Base-by-base conservation (phyloP, 2,797 vertebrate genomes). In the Dipus sagitta region DNA sequence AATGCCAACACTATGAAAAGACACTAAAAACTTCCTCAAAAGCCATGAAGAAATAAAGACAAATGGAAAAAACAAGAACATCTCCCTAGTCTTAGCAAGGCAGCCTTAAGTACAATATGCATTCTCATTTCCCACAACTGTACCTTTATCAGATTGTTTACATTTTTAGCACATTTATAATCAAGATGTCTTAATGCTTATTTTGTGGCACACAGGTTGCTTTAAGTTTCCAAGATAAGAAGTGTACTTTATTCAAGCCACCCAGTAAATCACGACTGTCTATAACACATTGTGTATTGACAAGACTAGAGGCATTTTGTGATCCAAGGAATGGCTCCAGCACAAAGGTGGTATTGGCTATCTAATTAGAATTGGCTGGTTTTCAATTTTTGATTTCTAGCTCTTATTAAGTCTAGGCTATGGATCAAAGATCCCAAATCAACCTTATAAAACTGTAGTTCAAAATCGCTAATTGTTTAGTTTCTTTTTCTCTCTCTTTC, bases 191-290 rank as follows among this genome's bases (percentile, higher is more conserved):
- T 97, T 98, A 97, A 97, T 97, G 94, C 96, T 96, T 96, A 97
- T 97, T 96, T 97, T 97, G 96, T 97, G 95, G 95, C 96, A 98
- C 95, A 96, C 94, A 47, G 92, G 96, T 95, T 90, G 96, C 97
- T 98, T 97, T 98, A 98, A 95, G 97, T 98, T 98, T 98, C 97
- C 97, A 98, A 98, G 97, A 98, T 95, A 98, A 98, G 97, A 97
- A 97, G 97, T 97, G 95, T 97, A 98, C 97, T 98, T 97, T 98
- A 95, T 95, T 95, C 92, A 95, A 97, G 97, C 91, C 8, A 96
- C 93, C 67, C 83, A 72, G 95, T 94, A 97, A 97, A 97, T 97
- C 96, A 93, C 20, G 68, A 92, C 23, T 4, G 97, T 98, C 97
- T 97, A 96, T 96, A 98, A 97, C 47, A 47, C 47, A 95, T 97